Conservation (phyloP, 2,888 invertebrate genomes). For the Chirona hameri region DNA sequence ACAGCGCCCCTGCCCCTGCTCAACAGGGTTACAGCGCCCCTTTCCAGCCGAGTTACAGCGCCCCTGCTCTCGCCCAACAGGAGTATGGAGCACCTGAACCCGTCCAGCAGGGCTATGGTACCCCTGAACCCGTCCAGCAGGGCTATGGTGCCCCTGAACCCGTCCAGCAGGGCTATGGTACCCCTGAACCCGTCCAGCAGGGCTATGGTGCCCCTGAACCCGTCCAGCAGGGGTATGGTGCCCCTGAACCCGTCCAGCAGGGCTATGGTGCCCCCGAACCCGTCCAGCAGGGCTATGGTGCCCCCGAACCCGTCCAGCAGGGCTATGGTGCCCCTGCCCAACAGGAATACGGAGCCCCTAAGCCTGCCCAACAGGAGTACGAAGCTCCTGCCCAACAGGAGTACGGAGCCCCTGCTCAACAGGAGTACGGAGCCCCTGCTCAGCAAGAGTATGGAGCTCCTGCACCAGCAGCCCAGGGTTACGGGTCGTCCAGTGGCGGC, state of each 20-base stretch:
- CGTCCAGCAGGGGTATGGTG: background rate
- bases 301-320: background rate
- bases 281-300: background rate
- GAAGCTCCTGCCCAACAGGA: background rate
- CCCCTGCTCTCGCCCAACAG: background rate
- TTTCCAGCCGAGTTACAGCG: background rate
- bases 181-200: background rate
- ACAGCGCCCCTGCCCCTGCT: background rate
- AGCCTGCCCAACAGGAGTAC: background rate
- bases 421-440: background rate
- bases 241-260: background rate
- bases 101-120: background rate
- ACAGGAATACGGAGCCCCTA: background rate
- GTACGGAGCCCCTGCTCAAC: background rate
- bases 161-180: background rate
- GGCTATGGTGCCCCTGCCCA: background rate
- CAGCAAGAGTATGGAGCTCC: background rate
- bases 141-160: background rate
- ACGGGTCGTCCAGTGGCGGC: background rate
- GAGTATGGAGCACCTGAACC: background rate
- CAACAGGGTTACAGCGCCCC: background rate
- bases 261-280: background rate
- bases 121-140: background rate
- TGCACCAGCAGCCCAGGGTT: background rate
- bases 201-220: background rate